Evolutionary conservation across 2,888 invertebrate genomes (phyloP).

Genomic region (Thelaira solivaga): DNA sequence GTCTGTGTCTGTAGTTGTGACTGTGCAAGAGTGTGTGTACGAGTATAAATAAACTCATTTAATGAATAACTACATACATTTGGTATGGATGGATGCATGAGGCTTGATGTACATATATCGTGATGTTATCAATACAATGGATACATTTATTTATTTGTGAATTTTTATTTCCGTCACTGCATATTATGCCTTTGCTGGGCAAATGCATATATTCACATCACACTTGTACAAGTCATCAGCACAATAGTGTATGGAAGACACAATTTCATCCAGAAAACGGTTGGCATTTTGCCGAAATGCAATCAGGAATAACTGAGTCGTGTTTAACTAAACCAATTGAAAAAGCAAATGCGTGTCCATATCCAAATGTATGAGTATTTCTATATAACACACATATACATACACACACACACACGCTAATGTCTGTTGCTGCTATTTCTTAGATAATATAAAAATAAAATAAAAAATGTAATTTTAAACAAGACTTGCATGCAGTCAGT

Average conservation of each 20-base stretch:
- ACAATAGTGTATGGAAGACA: background rate
- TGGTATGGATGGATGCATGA: background rate
- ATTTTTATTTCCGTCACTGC: background rate
- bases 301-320: conserved; percentile 56
- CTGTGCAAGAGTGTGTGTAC: no score
- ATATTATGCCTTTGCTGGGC: background rate
- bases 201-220: background rate
- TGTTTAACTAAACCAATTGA: conserved; percentile 57
- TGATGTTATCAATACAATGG: conserved; percentile 42
- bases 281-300: conserved; percentile 61
- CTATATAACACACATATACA: no score
- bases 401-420: background rate
- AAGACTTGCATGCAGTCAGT: no score
- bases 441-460: no score
- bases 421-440: background rate
- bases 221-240: background rate
- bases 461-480: no score
- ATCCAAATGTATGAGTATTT: background rate
- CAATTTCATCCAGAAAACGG: conserved; percentile 20
- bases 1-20: background rate
- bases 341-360: conserved; percentile 52
- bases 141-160: conserved; percentile 1
- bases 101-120: conserved; percentile 23
- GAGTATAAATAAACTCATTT: no score
- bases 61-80: background rate